phyloP scores from a whole-genome alignment of 1,140 invertebrate species.

The Linepithema humile region DNA sequence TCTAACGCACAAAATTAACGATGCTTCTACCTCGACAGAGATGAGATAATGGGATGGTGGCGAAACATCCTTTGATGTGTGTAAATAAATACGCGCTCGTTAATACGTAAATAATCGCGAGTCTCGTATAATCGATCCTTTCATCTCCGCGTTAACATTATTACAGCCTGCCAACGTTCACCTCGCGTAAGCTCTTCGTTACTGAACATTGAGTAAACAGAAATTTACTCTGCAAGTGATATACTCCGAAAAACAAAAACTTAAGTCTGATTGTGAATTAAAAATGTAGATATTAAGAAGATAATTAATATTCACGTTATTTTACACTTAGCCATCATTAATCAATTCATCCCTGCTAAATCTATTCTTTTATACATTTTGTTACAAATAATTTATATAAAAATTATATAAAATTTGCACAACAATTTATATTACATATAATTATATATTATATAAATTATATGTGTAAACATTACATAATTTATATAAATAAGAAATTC shows the following conservation, averaged over 20 bases:
- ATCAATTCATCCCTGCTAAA: background rate
- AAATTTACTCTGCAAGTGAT: background rate
- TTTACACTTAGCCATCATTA: background rate
- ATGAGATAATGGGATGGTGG: conserved; percentile 42
- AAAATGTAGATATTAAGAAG: background rate
- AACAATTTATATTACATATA: no score
- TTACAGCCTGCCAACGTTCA: conserved; percentile 29
- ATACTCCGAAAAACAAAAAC: background rate
- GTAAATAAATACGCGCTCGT: conserved; percentile 40
- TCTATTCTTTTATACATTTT: background rate
- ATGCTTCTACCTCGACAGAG: conserved; percentile 36
- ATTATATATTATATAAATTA: no score
- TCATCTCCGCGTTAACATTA: conserved; percentile 42
- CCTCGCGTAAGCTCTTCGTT: conserved; percentile 6
- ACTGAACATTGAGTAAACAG: background rate
- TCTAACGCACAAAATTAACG: conserved; percentile 42
- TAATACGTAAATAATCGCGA: conserved; percentile 48
- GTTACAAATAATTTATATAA: background rate
- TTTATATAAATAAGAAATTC: no score
- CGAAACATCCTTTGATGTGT: conserved; percentile 36
- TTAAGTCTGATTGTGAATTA: background rate
- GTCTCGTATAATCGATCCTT: conserved; percentile 41
- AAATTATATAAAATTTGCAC: no score
- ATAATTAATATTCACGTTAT: background rate
- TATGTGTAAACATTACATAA: no score